Conservation (phyloP, 2,113 vertebrate species). For the Megaceryle maxima region DNA sequence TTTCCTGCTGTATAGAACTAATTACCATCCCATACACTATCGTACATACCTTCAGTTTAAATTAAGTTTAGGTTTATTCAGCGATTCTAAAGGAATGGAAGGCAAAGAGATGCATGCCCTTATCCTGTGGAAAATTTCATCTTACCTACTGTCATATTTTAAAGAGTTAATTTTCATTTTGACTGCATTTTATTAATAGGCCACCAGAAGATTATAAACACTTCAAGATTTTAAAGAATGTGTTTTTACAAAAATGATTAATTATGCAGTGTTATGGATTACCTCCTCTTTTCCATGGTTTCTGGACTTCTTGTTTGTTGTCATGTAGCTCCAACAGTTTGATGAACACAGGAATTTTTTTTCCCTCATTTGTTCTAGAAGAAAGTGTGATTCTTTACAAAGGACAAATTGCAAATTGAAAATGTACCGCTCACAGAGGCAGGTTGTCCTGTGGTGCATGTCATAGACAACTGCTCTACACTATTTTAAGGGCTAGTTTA, state of each 20-base stretch:
- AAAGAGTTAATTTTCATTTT: conserved; percentile 64
- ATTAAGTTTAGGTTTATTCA: conserved; percentile 9
- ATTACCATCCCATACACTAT: not conserved
- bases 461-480: not conserved
- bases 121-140: not conserved
- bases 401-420: conserved; percentile 5
- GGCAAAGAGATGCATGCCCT: not conserved
- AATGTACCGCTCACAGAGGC: conserved; percentile 2
- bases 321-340: conserved; percentile 36
- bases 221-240: conserved; percentile 41
- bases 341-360: conserved; percentile 33
- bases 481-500: not conserved
- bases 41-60: not conserved
- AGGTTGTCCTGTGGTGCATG: not conserved
- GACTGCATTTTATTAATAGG: conserved; percentile 55
- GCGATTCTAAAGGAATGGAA: not conserved
- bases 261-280: conserved; percentile 70
- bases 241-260: conserved; percentile 64
- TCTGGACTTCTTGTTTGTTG: conserved; percentile 45
- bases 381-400: not conserved
- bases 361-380: not conserved
- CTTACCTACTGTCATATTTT: conserved; percentile 11
- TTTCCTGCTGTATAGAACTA: not conserved
- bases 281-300: conserved; percentile 57
- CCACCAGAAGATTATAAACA: conserved; percentile 61